Evolutionary conservation across 2,113 vertebrate genomes (phyloP).

Genomic region (Hydropotes inermis): DNA sequence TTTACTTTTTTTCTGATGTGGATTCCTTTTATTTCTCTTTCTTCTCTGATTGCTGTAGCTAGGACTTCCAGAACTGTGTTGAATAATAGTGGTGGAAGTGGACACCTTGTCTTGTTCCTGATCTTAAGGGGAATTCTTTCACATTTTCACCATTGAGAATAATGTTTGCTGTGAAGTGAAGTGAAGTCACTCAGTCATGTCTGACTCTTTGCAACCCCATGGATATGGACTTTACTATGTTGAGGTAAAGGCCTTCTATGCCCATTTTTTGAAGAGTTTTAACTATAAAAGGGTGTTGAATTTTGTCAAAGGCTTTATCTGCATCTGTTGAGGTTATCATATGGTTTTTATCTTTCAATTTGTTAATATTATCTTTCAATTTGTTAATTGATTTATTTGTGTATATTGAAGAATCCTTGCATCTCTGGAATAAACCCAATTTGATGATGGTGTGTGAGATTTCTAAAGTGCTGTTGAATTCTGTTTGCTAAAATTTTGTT

Average conservation of each 20-base stretch:
- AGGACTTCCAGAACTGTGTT: neutral
- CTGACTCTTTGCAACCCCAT: too few species aligned
- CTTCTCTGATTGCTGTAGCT: neutral
- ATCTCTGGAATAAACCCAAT: neutral
- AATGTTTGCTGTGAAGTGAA: neutral
- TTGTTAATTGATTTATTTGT: neutral
- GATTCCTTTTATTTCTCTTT: neutral
- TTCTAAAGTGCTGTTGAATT: neutral
- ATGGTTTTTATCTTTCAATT: neutral
- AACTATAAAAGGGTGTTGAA: neutral
- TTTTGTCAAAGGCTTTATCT: neutral
- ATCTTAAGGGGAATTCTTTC: neutral
- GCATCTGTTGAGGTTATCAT: neutral
- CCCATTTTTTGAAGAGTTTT: neutral
- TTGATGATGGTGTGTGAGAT: neutral
- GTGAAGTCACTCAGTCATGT: too few species aligned
- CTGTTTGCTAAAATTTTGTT: neutral
- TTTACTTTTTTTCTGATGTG: neutral
- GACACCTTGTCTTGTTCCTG: neutral
- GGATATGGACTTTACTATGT: neutral
- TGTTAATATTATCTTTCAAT: neutral
- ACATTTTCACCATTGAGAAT: neutral
- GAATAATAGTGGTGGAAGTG: neutral
- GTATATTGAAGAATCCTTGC: neutral
- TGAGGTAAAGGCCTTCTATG: neutral